These are phyloP conservation scores for Glomeris maerens DNA, from an alignment of 1,140 invertebrate genomes.

Conservation along the genomic window DNA sequence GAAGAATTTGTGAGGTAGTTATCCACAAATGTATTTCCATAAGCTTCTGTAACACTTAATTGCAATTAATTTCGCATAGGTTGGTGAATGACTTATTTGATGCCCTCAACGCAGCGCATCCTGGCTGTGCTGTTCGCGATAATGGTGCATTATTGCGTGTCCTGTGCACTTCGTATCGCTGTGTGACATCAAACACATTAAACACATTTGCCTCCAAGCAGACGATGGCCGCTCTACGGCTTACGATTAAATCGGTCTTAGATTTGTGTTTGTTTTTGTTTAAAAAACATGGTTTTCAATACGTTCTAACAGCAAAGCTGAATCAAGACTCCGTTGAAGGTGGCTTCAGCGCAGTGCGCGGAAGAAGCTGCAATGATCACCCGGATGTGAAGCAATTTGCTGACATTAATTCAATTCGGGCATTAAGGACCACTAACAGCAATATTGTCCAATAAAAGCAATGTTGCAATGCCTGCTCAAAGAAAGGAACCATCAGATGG, in stretches of 20 bases:
- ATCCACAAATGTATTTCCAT: background rate
- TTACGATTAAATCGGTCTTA: background rate
- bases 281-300: background rate
- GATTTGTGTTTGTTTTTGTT: background rate
- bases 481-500: background rate
- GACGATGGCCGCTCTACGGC: background rate
- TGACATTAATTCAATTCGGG: background rate
- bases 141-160: background rate
- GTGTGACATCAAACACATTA: background rate
- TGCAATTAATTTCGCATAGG: too few relatives aligned
- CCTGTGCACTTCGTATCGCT: background rate
- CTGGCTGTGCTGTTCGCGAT: background rate
- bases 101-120: background rate
- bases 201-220: background rate
- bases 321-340: constrained; percentile 1
- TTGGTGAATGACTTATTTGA: background rate
- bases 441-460: background rate
- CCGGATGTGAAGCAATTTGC: constrained; percentile 2
- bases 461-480: background rate
- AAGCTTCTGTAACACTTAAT: too few relatives aligned
- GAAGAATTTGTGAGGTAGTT: too few relatives aligned
- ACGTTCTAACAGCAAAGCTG: constrained; percentile 2
- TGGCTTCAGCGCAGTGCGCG: background rate
- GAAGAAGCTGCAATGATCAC: constrained; percentile 1
- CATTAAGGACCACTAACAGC: background rate